These are phyloP conservation scores for Scrobipalpa atriplicella DNA, from an alignment of 2,888 invertebrate genomes.

Conservation along the genomic window DNA sequence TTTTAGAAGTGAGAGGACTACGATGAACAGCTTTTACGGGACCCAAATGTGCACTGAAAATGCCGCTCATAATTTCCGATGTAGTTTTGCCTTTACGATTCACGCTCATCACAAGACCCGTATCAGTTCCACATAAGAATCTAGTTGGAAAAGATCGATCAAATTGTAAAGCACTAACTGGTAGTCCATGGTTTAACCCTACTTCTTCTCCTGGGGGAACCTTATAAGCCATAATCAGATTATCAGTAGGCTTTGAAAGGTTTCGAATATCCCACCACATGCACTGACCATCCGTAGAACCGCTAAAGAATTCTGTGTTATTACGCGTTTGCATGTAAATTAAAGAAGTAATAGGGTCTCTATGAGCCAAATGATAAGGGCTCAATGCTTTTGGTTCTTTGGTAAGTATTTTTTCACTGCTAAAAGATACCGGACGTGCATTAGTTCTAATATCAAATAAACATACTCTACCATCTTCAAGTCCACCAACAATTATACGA, in stretches of 20 bases:
- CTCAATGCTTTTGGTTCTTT: conserved; percentile 87
- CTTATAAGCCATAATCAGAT: conserved; percentile 82
- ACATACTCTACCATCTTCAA: conserved; percentile 60
- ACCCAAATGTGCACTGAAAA: conserved; percentile 81
- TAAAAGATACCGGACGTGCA: neutral
- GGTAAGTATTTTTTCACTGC: neutral
- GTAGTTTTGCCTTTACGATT: conserved; percentile 86
- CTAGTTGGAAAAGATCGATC: conserved; percentile 86
- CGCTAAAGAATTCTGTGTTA: conserved; percentile 83
- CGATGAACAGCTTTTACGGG: conserved; percentile 84
- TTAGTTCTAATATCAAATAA: conserved; percentile 89
- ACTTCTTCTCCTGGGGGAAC: conserved; percentile 66
- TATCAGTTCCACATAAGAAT: conserved; percentile 63
- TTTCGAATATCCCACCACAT: conserved; percentile 87
- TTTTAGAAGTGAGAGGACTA: conserved; percentile 85
- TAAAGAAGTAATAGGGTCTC: conserved; percentile 79
- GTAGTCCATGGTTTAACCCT: conserved; percentile 78
- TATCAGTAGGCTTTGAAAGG: conserved; percentile 80
- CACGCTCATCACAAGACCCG: conserved; percentile 77
- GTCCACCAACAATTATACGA: conserved; percentile 51
- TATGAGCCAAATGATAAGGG: conserved; percentile 58
- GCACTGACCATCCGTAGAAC: conserved; percentile 83
- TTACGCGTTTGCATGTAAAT: conserved; percentile 82
- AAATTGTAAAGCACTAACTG: conserved; percentile 85
- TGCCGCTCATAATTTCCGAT: conserved; percentile 81